Conservation (phyloP, 2,888 invertebrate genomes). For the Xylota sylvarum region DNA sequence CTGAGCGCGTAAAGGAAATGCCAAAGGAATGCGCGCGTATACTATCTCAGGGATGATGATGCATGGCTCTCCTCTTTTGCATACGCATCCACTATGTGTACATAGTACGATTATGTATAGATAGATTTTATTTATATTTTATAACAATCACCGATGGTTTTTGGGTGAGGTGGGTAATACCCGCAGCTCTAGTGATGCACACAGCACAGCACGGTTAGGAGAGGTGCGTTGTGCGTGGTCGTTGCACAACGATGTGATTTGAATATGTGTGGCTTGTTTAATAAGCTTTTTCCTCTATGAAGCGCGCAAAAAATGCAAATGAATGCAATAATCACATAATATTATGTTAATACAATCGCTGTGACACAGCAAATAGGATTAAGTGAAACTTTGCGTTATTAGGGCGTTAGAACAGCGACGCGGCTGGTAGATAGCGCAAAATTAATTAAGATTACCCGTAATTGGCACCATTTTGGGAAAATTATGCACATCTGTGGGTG, state of each 20-base stretch:
- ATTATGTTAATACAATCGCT: slow-evolving; percentile 44
- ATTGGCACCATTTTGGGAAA: slow-evolving; percentile 16
- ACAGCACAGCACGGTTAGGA: background rate
- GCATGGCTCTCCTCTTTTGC: slow-evolving; percentile 31
- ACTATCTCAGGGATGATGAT: slow-evolving; percentile 26
- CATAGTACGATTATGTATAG: background rate
- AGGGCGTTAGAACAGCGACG: slow-evolving; percentile 38
- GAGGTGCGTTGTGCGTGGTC: slow-evolving; percentile 46
- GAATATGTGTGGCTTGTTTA: slow-evolving; percentile 26
- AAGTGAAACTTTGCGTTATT: slow-evolving; percentile 54
- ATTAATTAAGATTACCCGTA: slow-evolving; percentile 18
- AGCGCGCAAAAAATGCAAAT: slow-evolving; percentile 54
- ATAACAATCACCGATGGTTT: slow-evolving; percentile 22
- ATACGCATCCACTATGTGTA: slow-evolving; percentile 30
- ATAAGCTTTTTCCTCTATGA: slow-evolving; percentile 28
- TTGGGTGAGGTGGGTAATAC: slow-evolving; percentile 29
- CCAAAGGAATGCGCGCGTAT: slow-evolving; percentile 67
- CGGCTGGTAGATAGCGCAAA: slow-evolving; percentile 5
- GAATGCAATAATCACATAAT: slow-evolving; percentile 54
- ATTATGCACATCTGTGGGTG: background rate
- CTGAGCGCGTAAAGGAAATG: slow-evolving; percentile 67
- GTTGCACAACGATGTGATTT: slow-evolving; percentile 39
- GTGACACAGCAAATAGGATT: slow-evolving; percentile 57
- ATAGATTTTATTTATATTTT: slow-evolving; percentile 33
- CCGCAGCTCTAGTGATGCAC: slow-evolving; percentile 1